These are phyloP conservation scores for Scelioninae gen. 1 DNA, from an alignment of 2,888 invertebrate species.

Conservation along the genomic window DNA sequence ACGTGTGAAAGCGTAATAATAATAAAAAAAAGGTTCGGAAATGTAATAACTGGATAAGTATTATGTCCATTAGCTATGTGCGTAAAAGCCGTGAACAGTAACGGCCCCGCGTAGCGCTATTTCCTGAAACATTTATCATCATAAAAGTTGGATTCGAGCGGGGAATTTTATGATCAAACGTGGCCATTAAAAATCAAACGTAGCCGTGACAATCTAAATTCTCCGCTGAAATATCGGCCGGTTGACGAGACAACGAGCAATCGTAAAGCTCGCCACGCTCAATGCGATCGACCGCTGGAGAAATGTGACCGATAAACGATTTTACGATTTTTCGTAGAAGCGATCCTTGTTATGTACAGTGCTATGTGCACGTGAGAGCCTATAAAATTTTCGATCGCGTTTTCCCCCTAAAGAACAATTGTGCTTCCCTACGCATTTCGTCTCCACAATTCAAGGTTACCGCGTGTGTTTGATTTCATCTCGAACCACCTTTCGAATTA, in stretches of 20 bases:
- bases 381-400: slow-evolving; percentile 67
- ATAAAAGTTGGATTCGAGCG: slow-evolving; percentile 56
- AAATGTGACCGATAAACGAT: slow-evolving; percentile 73
- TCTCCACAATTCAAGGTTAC: slow-evolving; percentile 60
- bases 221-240: slow-evolving; percentile 61
- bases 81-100: slow-evolving; percentile 47
- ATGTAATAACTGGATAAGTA: slow-evolving; percentile 15
- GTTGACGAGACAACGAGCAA: slow-evolving; percentile 68
- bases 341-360: slow-evolving; percentile 31
- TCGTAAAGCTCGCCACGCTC: no score
- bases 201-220: slow-evolving; percentile 65
- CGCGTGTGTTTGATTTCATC: slow-evolving; percentile 49
- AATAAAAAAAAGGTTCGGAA: slow-evolving; percentile 5
- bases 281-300: slow-evolving; percentile 50
- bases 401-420: slow-evolving; percentile 57
- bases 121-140: slow-evolving; percentile 57
- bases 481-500: slow-evolving; percentile 19
- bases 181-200: slow-evolving; percentile 63
- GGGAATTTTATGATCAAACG: slow-evolving; percentile 64
- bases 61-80: slow-evolving; percentile 10
- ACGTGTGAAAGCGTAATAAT: neutral
- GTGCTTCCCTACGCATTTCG: slow-evolving; percentile 57
- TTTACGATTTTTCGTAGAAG: slow-evolving; percentile 75
- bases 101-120: slow-evolving; percentile 15
- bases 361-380: slow-evolving; percentile 41